Percentiles rank a stretch among this genome's conserved stretches.
phyloP scores from a whole-genome alignment of 2,113 vertebrate species.

The Tachuris rubrigastra region DNA sequence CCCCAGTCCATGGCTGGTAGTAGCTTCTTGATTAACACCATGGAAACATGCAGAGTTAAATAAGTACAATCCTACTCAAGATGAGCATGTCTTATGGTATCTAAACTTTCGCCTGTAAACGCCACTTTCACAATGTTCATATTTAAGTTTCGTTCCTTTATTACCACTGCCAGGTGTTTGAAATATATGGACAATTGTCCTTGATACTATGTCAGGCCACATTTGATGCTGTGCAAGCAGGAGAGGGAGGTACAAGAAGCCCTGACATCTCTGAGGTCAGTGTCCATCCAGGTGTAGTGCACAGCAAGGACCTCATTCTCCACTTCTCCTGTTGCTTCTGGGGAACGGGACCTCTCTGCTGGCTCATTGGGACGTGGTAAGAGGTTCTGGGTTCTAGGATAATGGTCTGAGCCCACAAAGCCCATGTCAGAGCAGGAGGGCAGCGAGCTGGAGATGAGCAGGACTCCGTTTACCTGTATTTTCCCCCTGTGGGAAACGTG shows the following conservation, averaged over 20 bases:
- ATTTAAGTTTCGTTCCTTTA: neutral
- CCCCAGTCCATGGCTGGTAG: rapidly evolving
- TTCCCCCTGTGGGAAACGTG: neutral
- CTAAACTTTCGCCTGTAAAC: neutral
- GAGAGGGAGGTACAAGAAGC: neutral
- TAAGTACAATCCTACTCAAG: neutral
- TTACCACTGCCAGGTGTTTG: neutral
- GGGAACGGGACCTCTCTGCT: neutral
- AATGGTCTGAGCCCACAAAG: neutral
- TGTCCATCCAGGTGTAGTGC: neutral
- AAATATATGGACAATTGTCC: neutral
- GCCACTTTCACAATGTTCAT: neutral
- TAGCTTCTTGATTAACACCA: neutral
- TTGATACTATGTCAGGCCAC: neutral
- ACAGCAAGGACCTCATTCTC: neutral
- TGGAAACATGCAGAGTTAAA: neutral
- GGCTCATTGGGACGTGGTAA: neutral
- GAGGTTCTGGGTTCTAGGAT: neutral
- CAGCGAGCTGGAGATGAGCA: neutral
- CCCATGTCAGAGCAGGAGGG: neutral
- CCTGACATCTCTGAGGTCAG: neutral
- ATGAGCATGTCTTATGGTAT: neutral
- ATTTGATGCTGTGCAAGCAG: rapidly evolving
- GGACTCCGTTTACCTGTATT: neutral
- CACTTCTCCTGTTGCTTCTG: neutral